phyloP scores from a whole-genome alignment of 2,113 vertebrate species.

The Pantherophis guttatus region DNA sequence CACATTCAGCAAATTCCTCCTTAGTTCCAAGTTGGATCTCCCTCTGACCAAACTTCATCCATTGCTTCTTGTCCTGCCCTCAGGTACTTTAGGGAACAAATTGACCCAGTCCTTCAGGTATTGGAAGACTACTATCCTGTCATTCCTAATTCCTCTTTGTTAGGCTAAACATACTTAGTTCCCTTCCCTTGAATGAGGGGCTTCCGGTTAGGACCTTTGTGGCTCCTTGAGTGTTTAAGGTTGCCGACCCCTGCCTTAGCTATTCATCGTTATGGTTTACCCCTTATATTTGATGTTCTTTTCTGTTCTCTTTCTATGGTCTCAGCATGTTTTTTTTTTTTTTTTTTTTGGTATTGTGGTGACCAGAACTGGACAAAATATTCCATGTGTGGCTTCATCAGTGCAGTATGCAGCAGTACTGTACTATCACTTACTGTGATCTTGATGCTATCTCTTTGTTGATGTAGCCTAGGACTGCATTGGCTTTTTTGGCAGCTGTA shows the following conservation, averaged over 20 bases:
- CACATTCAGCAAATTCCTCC: too few relatives aligned
- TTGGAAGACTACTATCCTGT: background rate
- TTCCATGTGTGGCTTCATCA: background rate
- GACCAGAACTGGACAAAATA: too few relatives aligned
- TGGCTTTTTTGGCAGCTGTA: too few relatives aligned
- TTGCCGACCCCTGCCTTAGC: background rate
- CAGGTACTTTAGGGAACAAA: background rate
- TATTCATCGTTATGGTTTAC: background rate
- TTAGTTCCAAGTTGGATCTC: background rate
- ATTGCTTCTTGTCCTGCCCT: background rate
- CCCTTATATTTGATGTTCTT: background rate
- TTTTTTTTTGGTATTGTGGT: too few relatives aligned
- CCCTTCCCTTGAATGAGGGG: too few relatives aligned
- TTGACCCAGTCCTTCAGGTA: background rate
- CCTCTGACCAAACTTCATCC: background rate
- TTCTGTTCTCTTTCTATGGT: background rate
- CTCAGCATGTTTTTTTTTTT: background rate
- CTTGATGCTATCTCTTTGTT: background rate
- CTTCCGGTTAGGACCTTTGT: too few relatives aligned
- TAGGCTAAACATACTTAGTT: background rate
- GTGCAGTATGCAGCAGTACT: background rate
- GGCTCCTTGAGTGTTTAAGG: too few relatives aligned
- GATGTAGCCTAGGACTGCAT: too few relatives aligned
- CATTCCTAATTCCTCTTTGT: background rate
- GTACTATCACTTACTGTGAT: background rate